Evolutionary conservation across 2,888 invertebrate species (phyloP), one percentile per base, ranked within the genome.

Genomic region (Drosophila paranaensis): DNA sequence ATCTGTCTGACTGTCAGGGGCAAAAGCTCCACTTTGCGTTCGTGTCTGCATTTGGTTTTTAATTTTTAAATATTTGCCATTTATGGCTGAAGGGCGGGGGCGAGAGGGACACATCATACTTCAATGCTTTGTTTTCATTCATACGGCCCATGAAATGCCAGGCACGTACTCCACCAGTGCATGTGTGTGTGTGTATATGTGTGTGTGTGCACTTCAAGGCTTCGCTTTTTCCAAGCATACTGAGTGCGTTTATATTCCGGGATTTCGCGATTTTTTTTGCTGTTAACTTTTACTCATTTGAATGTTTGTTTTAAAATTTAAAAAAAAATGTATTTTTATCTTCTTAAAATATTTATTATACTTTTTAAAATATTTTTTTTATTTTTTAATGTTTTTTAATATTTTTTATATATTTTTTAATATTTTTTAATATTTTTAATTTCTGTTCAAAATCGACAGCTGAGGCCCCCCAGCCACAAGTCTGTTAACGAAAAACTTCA

Each of bases 401-500:
- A 8, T 30, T 8, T 30, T 30, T 30, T 6, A 8, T n/a, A 20
- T 30, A 30, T 13, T 43, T 10, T 39, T 35, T 60, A 13, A 42
- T 30, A 14, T 46, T 54, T 51, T 20, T 1, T 27, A 30, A 30
- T 30, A 30, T 27, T 57, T 58, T 48, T 42, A 42, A 51, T 69
- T 64, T 61, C 74, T 84, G 76, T 77, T 77, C 67, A 77, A 84
- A 82, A 81, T 82, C 82, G 89, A 87, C 89, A 89, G 79, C 60
- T 86, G 39, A 37, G 46, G 27, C 11, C 48, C 30, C 48, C 27
- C 27, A 6, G 9, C 4, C 14, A 25, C 11, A 6, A 48, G 60
- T 58, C 60, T 40, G 60, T n/a, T 35, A 60, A 48, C 42, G 33
- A 16, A 48, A 33, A 33, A 27, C 11, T 27, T 54, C 27, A 27